These are phyloP conservation scores for Trichacis sp. DNA, from an alignment of 2,888 invertebrate species.

Conservation along the genomic window DNA sequence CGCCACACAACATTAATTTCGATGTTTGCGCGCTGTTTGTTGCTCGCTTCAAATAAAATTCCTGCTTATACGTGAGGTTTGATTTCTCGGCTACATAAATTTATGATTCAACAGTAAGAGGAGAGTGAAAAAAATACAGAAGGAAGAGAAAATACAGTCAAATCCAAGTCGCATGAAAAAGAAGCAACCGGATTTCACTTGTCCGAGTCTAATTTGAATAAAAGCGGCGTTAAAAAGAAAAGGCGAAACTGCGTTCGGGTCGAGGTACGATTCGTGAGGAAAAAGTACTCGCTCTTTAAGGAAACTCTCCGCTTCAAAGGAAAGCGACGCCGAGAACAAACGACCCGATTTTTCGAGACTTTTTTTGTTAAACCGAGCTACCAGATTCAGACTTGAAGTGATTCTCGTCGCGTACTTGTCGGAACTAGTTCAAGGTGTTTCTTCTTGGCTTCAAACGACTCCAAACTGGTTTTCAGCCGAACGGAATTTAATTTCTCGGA, in stretches of 20 bases:
- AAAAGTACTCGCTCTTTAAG: slow-evolving; percentile 2
- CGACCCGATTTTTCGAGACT: too few relatives aligned
- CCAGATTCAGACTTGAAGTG: too few relatives aligned
- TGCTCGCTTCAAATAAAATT: not conserved
- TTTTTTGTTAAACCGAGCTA: too few relatives aligned
- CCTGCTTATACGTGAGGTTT: not conserved
- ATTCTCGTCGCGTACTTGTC: too few relatives aligned
- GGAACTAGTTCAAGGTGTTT: too few relatives aligned
- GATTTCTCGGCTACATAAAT: not conserved
- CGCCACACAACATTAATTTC: not conserved
- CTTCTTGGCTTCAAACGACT: too few relatives aligned
- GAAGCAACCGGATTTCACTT: not conserved
- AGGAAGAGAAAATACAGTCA: not conserved
- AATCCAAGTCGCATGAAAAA: not conserved
- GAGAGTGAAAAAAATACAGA: too few relatives aligned
- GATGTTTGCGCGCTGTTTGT: not conserved
- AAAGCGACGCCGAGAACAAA: too few relatives aligned
- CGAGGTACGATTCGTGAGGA: not conserved
- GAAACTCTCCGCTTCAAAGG: not conserved
- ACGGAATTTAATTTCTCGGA: too few relatives aligned
- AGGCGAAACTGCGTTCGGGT: too few relatives aligned
- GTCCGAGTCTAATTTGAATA: slow-evolving; percentile 1
- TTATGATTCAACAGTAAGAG: too few relatives aligned
- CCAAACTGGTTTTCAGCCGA: too few relatives aligned
- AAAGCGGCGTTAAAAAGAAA: slow-evolving; percentile 3